These are phyloP conservation scores for Nasonovia ribisnigri DNA, from an alignment of 2,888 invertebrate genomes.

Conservation along the genomic window DNA sequence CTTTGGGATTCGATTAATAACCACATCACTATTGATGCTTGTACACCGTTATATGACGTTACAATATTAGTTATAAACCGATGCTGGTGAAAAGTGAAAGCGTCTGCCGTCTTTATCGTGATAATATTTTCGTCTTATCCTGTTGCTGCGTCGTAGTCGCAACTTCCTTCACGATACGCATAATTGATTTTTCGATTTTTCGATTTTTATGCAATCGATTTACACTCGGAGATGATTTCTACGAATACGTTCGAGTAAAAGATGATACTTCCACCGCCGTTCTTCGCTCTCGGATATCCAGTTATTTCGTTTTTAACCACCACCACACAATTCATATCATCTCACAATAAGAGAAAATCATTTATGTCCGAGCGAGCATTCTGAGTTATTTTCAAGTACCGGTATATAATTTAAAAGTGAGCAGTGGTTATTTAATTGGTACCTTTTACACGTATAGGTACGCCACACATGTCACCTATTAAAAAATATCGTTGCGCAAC, in stretches of 20 bases:
- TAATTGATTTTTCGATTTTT: constrained; percentile 41
- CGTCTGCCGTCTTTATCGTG: constrained; percentile 1
- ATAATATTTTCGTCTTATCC: constrained; percentile 22
- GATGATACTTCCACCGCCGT: not conserved
- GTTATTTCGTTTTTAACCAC: not conserved
- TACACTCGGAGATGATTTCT: constrained; percentile 3
- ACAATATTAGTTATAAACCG: not conserved
- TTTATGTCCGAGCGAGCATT: constrained; percentile 1
- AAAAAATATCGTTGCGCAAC: not conserved
- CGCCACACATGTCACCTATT: not conserved
- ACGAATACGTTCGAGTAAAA: not conserved
- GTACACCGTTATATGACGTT: constrained; percentile 1
- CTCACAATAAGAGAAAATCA: not conserved
- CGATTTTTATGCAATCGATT: constrained; percentile 44
- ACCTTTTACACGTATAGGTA: not conserved
- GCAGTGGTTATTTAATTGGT: not conserved
- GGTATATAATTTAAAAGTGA: not conserved
- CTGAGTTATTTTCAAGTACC: not conserved
- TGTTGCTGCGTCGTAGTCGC: not conserved
- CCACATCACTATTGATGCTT: not conserved
- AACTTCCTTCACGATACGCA: constrained; percentile 53
- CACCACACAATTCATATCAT: not conserved
- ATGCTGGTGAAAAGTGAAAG: constrained; percentile 50
- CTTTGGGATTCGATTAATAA: constrained; percentile 29
- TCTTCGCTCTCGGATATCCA: not conserved